Base-by-base conservation (phyloP, 2,888 invertebrate genomes). In the Blastobasis adustella region DNA sequence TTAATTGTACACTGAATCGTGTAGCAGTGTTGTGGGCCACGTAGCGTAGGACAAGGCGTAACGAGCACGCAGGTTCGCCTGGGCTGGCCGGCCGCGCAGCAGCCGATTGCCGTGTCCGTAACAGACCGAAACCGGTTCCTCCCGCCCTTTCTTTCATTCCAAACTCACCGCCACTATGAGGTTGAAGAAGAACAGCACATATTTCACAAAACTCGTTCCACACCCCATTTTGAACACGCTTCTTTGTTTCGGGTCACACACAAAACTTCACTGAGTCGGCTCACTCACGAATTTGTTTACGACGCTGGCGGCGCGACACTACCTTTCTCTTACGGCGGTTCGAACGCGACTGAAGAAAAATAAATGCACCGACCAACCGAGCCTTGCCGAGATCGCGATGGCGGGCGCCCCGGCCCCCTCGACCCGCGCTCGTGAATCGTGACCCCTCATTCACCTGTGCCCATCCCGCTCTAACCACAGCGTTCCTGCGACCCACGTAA, bases 151-250 rank as follows among this genome's bases (percentile, higher is more conserved):
- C 63, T 47, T 52, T 23, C 23, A 23, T 23, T 63, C 61, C 60
- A 60, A 73, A 93, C 94, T 93, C 83, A 94, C 94, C 90, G 93
- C 93, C 71, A 94, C 93, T 56, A 94, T 65, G 64, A 94, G 83
- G 77, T 95, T 95, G 88, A 95, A 94, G 81, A 94, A 89, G 79
- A 95, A 95, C 69, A 95, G 91, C 67, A 95, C 90, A 82, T 94
- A 94, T 90, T 95, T 95, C 77, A 94, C 91, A 85, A 93, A 91
- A 80, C 92, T 91, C 85, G 93, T 92, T 76, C 93, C 93, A 82
- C 92, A 93, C 87, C 91, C 90, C 92, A 92, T 92, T 73, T 83
- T 90, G 76, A 74, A 55, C 78, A 78, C 79, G 67, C 56, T 66
- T 57, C 63, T 61, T 56, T 58, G 62, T 58, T 63, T 58, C 61